phyloP scores from a whole-genome alignment of 2,797 vertebrate genomes.

The Nyctalus aviator region DNA sequence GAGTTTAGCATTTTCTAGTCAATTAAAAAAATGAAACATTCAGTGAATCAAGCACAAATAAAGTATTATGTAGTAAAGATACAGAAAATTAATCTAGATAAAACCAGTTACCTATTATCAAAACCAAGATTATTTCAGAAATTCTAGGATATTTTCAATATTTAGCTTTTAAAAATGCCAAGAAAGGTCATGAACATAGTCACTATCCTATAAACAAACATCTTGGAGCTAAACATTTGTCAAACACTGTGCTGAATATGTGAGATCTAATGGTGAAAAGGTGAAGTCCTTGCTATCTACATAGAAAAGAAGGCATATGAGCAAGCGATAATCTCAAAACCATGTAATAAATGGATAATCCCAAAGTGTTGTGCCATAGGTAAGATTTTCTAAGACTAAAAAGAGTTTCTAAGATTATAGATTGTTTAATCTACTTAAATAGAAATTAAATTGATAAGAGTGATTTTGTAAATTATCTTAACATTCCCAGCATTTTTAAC shows the following conservation, averaged over 20 bases:
- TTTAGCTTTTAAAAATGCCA: not conserved
- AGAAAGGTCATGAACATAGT: not conserved
- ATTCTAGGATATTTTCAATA: not conserved
- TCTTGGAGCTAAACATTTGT: not conserved
- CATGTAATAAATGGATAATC: not conserved
- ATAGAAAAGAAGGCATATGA: not conserved
- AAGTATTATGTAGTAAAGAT: not conserved
- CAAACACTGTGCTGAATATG: not conserved
- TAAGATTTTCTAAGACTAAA: not conserved
- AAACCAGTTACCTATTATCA: not conserved
- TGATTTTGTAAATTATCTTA: not conserved
- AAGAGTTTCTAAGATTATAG: not conserved
- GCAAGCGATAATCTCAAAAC: not conserved
- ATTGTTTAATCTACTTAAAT: not conserved
- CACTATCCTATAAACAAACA: not conserved
- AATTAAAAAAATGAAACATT: not conserved
- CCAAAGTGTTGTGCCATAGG: not conserved
- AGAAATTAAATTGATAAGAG: not conserved
- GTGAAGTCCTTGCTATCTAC: fast-evolving
- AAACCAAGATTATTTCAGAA: not conserved
- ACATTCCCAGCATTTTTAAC: not conserved
- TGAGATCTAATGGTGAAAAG: not conserved
- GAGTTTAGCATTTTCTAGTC: not conserved
- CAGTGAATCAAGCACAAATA: not conserved
- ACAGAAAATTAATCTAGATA: not conserved